Conservation (phyloP, 2,797 vertebrate species). For the Agapornis canus region DNA sequence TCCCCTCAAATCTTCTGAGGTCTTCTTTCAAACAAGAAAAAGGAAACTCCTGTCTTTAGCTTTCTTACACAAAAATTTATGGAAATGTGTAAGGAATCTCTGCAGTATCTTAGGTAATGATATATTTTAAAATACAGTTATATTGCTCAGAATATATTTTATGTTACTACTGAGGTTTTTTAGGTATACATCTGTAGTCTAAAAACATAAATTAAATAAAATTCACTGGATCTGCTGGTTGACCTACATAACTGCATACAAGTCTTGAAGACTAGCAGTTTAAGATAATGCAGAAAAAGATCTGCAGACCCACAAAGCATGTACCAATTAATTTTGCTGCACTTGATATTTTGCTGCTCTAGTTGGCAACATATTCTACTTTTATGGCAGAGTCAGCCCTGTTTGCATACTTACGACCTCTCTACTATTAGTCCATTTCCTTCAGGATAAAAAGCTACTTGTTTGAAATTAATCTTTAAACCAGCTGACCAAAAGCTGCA, state of each 20-base stretch:
- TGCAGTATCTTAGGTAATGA: background rate
- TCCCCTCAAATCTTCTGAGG: background rate
- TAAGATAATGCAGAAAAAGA: background rate
- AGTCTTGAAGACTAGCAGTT: background rate
- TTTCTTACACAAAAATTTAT: background rate
- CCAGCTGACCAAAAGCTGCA: slow-evolving; percentile 65
- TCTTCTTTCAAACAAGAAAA: background rate
- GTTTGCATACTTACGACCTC: slow-evolving; percentile 39
- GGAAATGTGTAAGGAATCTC: background rate
- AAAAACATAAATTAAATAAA: background rate
- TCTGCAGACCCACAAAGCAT: background rate
- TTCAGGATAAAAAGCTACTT: slow-evolving; percentile 62
- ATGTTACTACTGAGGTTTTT: background rate
- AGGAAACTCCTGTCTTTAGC: background rate
- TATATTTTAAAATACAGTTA: background rate
- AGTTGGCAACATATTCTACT: slow-evolving; percentile 53
- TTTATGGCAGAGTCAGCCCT: slow-evolving; percentile 56
- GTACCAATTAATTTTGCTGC: slow-evolving; percentile 34
- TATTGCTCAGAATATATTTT: background rate
- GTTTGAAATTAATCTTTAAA: slow-evolving; percentile 75
- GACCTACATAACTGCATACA: background rate
- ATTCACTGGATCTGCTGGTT: background rate
- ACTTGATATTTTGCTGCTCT: slow-evolving; percentile 49
- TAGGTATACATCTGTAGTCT: background rate
- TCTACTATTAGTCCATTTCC: slow-evolving; percentile 62